Conservation (phyloP, 2,113 vertebrate genomes). For the Sinocyclocheilus grahami region DNA sequence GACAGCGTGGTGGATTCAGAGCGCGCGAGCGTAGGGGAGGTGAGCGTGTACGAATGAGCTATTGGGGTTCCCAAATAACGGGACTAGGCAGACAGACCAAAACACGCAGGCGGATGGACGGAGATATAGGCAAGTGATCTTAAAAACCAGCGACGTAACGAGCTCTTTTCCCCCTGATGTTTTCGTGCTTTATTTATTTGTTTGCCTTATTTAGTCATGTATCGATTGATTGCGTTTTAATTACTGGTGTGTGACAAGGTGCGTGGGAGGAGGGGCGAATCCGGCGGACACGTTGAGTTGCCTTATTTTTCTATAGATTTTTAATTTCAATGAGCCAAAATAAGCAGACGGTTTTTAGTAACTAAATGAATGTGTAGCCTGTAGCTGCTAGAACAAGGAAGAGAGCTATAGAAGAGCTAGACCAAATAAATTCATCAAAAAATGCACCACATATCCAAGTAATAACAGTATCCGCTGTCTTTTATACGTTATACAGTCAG, state of each 20-base stretch:
- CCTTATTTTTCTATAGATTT: constrained; percentile 59
- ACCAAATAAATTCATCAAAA: constrained; percentile 70
- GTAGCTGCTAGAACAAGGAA: constrained; percentile 66
- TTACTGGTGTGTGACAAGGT: constrained; percentile 78
- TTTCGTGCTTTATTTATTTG: constrained; percentile 64
- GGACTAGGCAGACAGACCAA: constrained; percentile 61
- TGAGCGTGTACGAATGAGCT: constrained; percentile 77
- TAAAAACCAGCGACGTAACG: constrained; percentile 40
- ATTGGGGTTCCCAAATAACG: constrained; percentile 77
- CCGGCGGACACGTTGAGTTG: constrained; percentile 69
- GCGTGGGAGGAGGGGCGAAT: constrained; percentile 70
- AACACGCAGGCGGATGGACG: constrained; percentile 72
- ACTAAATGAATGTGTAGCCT: constrained; percentile 68
- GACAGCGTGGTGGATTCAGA: constrained; percentile 79
- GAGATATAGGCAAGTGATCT: constrained; percentile 81
- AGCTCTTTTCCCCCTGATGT: constrained; percentile 49
- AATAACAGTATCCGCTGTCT: constrained; percentile 65
- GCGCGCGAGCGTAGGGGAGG: constrained; percentile 79
- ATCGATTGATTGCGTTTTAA: constrained; percentile 86
- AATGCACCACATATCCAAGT: constrained; percentile 66
- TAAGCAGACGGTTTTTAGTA: constrained; percentile 59
- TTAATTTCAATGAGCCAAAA: constrained; percentile 6
- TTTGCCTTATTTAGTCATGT: constrained; percentile 66
- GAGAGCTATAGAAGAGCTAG: constrained; percentile 63
- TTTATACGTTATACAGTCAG: constrained; percentile 54